phyloP scores from a whole-genome alignment of 2,113 vertebrate genomes.

The Orthonyx spaldingii region DNA sequence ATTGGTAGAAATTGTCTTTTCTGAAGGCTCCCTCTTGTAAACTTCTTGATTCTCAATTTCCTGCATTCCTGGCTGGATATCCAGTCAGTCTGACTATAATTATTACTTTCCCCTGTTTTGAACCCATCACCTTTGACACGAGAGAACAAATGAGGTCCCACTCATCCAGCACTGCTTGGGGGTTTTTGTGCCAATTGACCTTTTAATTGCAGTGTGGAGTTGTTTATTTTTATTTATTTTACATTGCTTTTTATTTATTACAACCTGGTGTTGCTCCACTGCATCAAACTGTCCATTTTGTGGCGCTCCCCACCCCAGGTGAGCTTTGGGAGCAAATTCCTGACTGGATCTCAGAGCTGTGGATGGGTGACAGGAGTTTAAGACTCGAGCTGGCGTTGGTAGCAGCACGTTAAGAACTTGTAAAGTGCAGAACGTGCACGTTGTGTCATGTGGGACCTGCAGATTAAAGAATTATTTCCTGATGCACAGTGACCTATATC shows the following conservation, averaged over 20 bases:
- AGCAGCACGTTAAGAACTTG: background rate
- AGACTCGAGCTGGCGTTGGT: background rate
- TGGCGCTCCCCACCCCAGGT: background rate
- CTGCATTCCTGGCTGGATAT: background rate
- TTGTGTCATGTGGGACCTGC: background rate
- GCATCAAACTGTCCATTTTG: rapidly evolving
- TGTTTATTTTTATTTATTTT: background rate
- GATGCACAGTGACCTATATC: background rate
- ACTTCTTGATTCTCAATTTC: background rate
- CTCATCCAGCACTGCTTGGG: background rate
- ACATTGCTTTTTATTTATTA: background rate
- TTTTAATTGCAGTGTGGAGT: background rate
- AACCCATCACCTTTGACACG: background rate
- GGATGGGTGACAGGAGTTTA: background rate
- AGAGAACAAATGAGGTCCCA: background rate
- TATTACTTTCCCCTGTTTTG: background rate
- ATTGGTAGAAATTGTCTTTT: background rate
- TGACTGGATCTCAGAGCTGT: rapidly evolving
- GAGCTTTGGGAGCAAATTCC: background rate
- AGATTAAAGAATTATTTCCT: background rate
- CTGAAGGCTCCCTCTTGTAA: background rate
- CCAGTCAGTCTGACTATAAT: background rate
- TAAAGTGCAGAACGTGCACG: background rate
- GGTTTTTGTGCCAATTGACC: background rate
- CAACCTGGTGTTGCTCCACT: background rate